These are phyloP conservation scores for Urocolius indicus DNA, from an alignment of 2,113 vertebrate genomes.

Conservation along the genomic window DNA sequence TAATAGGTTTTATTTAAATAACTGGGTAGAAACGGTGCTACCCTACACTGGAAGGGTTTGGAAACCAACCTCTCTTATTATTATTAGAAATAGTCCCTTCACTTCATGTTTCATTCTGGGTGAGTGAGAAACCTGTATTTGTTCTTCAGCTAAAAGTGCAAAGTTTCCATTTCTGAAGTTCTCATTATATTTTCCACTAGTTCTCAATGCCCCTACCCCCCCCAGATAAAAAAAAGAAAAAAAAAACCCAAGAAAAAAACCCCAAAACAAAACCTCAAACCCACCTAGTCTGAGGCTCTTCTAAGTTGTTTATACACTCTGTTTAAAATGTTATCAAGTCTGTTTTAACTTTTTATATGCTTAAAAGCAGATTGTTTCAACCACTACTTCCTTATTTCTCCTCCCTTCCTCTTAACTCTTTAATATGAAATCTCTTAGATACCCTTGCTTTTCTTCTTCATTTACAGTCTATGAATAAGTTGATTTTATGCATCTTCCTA, in stretches of 20 bases:
- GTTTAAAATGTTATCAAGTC: neutral
- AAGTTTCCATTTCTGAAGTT: neutral
- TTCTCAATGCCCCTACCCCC: neutral
- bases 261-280: no score
- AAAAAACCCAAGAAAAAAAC: neutral
- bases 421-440: neutral
- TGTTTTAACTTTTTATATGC: neutral
- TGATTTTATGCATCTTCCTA: neutral
- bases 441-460: neutral
- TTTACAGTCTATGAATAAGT: neutral
- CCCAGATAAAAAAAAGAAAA: rapidly evolving
- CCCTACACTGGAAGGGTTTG: neutral
- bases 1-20: neutral
- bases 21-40: neutral
- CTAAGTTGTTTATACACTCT: neutral
- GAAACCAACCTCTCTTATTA: neutral
- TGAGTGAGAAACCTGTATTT: neutral
- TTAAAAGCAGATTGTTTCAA: slow-evolving; percentile 41
- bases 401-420: slow-evolving; percentile 63
- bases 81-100: neutral
- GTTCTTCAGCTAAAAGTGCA: neutral
- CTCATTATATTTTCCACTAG: neutral
- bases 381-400: slow-evolving; percentile 60
- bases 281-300: neutral
- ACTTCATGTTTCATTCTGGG: neutral